Conservation (phyloP, 2,113 vertebrate species). For the Lepisosteus oculatus region DNA sequence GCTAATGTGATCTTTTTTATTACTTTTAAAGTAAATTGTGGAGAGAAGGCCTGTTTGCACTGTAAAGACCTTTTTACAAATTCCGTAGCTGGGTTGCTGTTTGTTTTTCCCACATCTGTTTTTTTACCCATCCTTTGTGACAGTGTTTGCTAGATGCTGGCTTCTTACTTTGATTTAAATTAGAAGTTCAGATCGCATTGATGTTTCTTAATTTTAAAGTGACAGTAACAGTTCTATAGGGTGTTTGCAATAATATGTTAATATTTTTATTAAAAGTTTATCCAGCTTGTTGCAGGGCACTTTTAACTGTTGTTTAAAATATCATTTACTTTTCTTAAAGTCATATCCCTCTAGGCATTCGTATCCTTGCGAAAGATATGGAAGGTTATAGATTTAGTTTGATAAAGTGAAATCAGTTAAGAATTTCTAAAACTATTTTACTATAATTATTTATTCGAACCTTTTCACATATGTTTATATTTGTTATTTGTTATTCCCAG, state of each 20-base stretch:
- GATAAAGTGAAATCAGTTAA: background rate
- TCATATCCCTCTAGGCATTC: background rate
- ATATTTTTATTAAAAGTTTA: background rate
- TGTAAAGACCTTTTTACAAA: constrained; percentile 77
- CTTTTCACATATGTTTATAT: constrained; percentile 34
- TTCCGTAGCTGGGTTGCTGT: constrained; percentile 85
- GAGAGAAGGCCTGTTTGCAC: constrained; percentile 62
- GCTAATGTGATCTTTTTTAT: constrained; percentile 46
- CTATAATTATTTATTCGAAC: no score
- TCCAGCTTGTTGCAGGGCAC: background rate
- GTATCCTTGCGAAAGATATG: background rate
- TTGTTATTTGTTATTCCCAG: constrained; percentile 69
- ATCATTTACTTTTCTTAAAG: no score
- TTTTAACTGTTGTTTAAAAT: no score
- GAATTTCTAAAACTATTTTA: no score
- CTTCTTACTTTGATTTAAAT: constrained; percentile 47
- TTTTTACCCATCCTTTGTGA: constrained; percentile 84
- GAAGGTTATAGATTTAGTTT: background rate
- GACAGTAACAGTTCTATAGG: constrained; percentile 15
- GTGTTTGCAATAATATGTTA: background rate
- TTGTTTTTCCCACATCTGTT: constrained; percentile 99
- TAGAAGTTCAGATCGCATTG: constrained; percentile 60
- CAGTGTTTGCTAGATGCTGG: constrained; percentile 74
- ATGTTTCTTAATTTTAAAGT: constrained; percentile 59
- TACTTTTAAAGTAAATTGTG: constrained; percentile 58